Percentiles rank a stretch among this genome's conserved stretches.
These are phyloP conservation scores for Palythoa heliodiscus DNA, from an alignment of 92 coral and sea anemone genomes.

Conservation along the genomic window DNA sequence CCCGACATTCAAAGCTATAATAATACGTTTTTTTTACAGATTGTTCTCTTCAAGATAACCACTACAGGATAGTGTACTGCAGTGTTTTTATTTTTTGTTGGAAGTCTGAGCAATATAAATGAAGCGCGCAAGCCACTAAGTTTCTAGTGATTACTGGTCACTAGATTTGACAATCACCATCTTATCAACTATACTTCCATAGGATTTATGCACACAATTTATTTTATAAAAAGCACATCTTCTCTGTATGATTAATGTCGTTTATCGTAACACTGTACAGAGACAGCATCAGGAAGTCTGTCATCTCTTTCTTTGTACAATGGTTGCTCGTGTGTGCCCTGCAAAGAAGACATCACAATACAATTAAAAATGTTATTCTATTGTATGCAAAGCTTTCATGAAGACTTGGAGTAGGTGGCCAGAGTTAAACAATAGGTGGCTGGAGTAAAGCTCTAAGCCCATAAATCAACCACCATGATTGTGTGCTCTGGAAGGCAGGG, in stretches of 20 bases:
- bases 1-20: slow-evolving; percentile 38
- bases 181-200: slow-evolving; percentile 36
- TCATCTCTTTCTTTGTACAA: slow-evolving; percentile 37
- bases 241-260: slow-evolving; percentile 41
- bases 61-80: not conserved
- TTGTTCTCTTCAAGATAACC: slow-evolving; percentile 11
- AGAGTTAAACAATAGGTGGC: no score
- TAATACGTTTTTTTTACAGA: slow-evolving; percentile 31
- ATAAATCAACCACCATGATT: no score
- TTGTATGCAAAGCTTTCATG: not conserved
- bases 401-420: no score
- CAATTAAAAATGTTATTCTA: not conserved
- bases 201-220: slow-evolving; percentile 37
- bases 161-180: slow-evolving; percentile 34
- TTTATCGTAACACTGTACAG: slow-evolving; percentile 32
- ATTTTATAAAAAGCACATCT: slow-evolving; percentile 47
- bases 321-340: not conserved
- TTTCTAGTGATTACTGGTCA: slow-evolving; percentile 20
- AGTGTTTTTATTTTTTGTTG: slow-evolving; percentile 24
- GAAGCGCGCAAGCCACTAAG: not conserved
- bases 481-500: no score
- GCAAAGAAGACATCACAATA: not conserved
- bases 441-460: no score
- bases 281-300: slow-evolving; percentile 11
- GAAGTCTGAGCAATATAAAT: slow-evolving; percentile 4